Evolutionary conservation across 2,888 invertebrate genomes (phyloP).

Genomic region (Brachylomia viminalis): DNA sequence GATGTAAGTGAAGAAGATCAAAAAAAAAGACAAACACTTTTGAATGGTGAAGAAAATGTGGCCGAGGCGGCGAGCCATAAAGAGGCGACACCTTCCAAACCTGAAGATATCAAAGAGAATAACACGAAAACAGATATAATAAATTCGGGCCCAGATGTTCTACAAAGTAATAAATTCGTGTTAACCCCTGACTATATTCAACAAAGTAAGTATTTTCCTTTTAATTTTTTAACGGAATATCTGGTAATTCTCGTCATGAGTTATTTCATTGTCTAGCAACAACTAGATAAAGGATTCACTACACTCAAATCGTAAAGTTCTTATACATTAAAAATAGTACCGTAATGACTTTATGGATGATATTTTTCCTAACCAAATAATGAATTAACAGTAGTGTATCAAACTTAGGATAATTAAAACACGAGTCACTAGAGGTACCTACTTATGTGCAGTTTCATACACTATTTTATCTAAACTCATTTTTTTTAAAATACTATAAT

Average conservation of each 20-base stretch:
- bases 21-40: conserved; percentile 81
- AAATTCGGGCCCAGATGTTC: conserved; percentile 77
- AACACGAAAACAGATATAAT: conserved; percentile 85
- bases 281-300: neutral
- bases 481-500: neutral
- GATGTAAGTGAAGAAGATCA: conserved; percentile 81
- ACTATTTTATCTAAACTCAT: neutral
- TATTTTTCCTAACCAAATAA: too few species aligned
- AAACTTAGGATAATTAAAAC: neutral
- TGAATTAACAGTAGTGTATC: too few species aligned
- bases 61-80: conserved; percentile 83
- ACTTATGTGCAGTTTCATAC: neutral
- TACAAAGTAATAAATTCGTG: conserved; percentile 92
- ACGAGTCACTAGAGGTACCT: neutral
- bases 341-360: neutral
- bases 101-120: conserved; percentile 83
- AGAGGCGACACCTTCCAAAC: conserved; percentile 83
- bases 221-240: neutral
- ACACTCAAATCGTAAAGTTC: neutral
- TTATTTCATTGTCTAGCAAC: conserved; percentile 1
- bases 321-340: neutral
- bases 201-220: conserved; percentile 94
- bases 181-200: conserved; percentile 98
- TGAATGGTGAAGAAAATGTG: conserved; percentile 87
- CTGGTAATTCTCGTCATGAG: neutral